These are phyloP conservation scores for Dromococcyx pavoninus DNA, from an alignment of 2,797 vertebrate genomes.

Conservation along the genomic window DNA sequence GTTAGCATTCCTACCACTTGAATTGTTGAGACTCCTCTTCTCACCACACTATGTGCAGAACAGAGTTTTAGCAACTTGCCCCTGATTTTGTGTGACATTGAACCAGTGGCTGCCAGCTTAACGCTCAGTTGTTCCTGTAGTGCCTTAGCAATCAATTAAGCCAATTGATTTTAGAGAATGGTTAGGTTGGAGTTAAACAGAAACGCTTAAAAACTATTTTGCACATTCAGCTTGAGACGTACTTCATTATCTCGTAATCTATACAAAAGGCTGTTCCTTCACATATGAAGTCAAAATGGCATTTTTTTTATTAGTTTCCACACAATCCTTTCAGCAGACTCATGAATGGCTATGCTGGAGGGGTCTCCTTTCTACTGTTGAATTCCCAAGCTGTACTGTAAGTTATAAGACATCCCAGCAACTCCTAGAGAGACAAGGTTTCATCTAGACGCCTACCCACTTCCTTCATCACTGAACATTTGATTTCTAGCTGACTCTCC, in stretches of 20 bases:
- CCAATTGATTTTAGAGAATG: not conserved
- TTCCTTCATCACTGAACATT: not conserved
- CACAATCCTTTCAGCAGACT: not conserved
- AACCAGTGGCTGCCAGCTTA: not conserved
- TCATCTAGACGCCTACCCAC: not conserved
- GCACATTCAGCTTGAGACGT: not conserved
- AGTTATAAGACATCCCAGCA: not conserved
- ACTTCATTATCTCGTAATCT: not conserved
- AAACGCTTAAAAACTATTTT: not conserved
- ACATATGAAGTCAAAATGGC: not conserved
- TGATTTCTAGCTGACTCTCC: not conserved
- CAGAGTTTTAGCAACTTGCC: not conserved
- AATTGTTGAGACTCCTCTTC: not conserved
- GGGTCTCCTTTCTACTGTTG: not conserved
- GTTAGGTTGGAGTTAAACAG: not conserved
- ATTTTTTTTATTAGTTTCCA: not conserved
- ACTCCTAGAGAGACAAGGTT: not conserved
- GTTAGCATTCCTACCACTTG: not conserved
- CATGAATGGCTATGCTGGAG: not conserved
- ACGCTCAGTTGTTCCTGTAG: not conserved
- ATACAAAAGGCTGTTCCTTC: not conserved
- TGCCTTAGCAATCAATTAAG: not conserved
- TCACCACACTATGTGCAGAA: accelerated
- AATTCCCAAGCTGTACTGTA: not conserved
- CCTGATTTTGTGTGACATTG: not conserved